Evolutionary conservation across 2,113 vertebrate species (phyloP).

Genomic region (Bubo scandiacus): DNA sequence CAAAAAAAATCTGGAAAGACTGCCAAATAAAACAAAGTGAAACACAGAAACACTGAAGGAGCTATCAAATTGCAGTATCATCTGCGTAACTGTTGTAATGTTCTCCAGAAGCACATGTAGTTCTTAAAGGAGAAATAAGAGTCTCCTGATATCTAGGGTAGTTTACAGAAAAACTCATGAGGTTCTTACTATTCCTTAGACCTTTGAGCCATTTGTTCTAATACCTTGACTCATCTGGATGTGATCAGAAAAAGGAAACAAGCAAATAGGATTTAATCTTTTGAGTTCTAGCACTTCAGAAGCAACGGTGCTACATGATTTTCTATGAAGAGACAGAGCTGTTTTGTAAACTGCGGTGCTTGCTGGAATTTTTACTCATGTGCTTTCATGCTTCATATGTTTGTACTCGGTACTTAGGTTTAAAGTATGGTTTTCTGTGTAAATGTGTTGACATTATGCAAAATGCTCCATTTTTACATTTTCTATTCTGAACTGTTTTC

Average conservation of each 20-base stretch:
- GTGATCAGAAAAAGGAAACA: neutral
- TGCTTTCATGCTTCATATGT: neutral
- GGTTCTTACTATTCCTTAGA: neutral
- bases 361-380: neutral
- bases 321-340: neutral
- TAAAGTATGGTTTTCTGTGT: neutral
- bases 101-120: neutral
- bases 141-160: neutral
- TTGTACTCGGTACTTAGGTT: neutral
- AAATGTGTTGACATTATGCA: neutral
- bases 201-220: neutral
- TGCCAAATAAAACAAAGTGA: neutral
- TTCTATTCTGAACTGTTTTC: neutral
- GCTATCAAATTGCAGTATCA: conserved; percentile 58
- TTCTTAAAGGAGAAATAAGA: neutral
- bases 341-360: neutral
- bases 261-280: neutral
- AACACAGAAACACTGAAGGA: neutral
- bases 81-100: neutral
- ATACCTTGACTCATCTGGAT: neutral
- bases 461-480: neutral
- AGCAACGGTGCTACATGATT: fast-evolving
- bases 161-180: neutral
- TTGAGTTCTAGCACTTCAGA: neutral
- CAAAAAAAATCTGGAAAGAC: conserved; percentile 26